Evolutionary conservation across 2,888 invertebrate genomes (phyloP), one percentile per base, ranked within the genome.

Genomic region (Hypena proboscidalis): DNA sequence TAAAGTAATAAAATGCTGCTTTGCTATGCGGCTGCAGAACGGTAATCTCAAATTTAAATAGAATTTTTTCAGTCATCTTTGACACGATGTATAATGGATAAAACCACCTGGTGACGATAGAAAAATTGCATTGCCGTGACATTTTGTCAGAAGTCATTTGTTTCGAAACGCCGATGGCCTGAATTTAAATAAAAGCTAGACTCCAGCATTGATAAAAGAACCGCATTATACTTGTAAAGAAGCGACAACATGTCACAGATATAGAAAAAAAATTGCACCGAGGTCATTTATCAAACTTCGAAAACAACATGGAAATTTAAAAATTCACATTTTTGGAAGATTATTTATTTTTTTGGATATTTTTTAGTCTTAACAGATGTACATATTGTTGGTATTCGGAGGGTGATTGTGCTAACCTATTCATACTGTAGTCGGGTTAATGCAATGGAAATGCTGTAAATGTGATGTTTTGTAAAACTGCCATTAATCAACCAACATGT

Each of bases 81-180:
- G 65, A 81, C 74, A 65, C 74, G 47, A 89, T 90, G 88, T 82
- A 62, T 90, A 75, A 89, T 89, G 83, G 67, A 90, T 88, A 73
- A 66, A 74, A 81, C 78, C 90, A 90, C 85, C 90, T 90, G 89
- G 90, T 79, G 74, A 58, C 60, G 66, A 61, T 60, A 75, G 86
- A 90, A 76, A 87, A 82, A 90, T 90, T 86, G 86, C 85, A 85
- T 77, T 70, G 66, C 41, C 44, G 61, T 80, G 83, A 85, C 80
- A 81, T 74, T 69, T 86, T 89, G 90, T 70, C 90, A 88, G 77
- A 41, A 70, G 74, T 73, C 75, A 87, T 90, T 88, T 85, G 67
- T 90, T 74, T 80, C 69, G 45, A 58, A 67, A 63, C 64, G 52
- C 58, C 40, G 56, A 67, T 67, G 61, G 68, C 62, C 69, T 52